Base-by-base conservation (phyloP, 37 sponge, comb jelly and placozoan species). In the Axinella damicornis region DNA sequence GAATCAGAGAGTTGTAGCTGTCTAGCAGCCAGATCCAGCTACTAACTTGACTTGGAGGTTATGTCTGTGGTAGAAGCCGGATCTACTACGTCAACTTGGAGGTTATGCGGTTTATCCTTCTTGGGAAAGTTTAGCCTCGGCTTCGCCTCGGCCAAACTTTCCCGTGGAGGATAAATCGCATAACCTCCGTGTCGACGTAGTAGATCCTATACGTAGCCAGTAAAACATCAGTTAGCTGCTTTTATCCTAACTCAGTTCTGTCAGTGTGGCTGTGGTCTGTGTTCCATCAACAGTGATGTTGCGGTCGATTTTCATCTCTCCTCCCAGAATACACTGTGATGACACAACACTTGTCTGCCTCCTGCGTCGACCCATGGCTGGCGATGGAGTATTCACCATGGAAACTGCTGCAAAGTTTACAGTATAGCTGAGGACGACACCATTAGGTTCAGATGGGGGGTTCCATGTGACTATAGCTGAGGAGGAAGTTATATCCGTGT, bases 331-430 rank as follows among this genome's bases (percentile, higher is more conserved):
- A 72, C 87, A 87, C 4, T 41, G 64, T 13, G 2, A 15, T 57
- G 17, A 31, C 24, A 63, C 32, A 12, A 1, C 71, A 18, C 37
- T 22, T 1, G 71, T 57, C 65, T 87, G 74, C 36, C 85, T 74
- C 66, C 46, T 75, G 25, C 69, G 75, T 33, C 76, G 63, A 16
- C 62, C 54, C 16, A 16, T 15, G 36, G 27, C 35, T 41, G 25
- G 59, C 27, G 34, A 37, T 32, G 30, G 22, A 24, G 25, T 54
- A 2, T 56, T 18, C 24, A 25, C 73, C 2, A 20, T 63, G 52
- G 84, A 73, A 19, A 83, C n/a, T 25, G 36, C 75, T 34, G 65
- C 65, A 65, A 59, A 64, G 33, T 65, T 73, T 34, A 83, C 75
- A 53, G 55, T 83, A 32, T 83, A 83, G 12, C 14, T 0, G 22